Base-by-base conservation (phyloP, 2,113 vertebrate species). In the Marmota flaviventris region DNA sequence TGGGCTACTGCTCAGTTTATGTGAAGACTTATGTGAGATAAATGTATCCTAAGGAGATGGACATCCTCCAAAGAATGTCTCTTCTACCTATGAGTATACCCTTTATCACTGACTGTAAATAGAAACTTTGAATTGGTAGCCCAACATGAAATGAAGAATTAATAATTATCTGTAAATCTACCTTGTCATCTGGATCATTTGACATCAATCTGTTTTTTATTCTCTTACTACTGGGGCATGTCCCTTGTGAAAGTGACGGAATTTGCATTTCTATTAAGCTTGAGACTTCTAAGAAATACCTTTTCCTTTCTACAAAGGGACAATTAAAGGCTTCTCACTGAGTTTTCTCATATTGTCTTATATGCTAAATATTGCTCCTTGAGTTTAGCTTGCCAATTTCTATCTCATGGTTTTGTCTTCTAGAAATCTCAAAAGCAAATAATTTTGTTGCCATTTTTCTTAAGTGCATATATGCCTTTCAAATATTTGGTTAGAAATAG, bases 401-500 rank as follows among this genome's bases (percentile, higher is more conserved):
- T 65, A 32, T 79, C 39, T 94, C 87, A 83, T 5, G 4, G 53
- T 86, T 95, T 93, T 93, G 32, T 92, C 84, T 96, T 94, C 82
- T 78, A 85, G 97, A 97, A 94, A 84, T 67, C 34, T 29, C 53
- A 69, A 98, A 96, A 3, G 13, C 89, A 90, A 95, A 88, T 97
- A 97, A 96, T 75, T 96, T 53, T 93, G 86, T 83, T 97, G 81
- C 92, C 63, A 63, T 84, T 78, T 89, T 98, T 96, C 89, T 79
- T 70, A 95, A 96, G 45, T 92, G 95, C 22, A 16, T 87, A 51
- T 89, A 48, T 78, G 84, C 95, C 92, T 98, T 96, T 95, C 97
- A 98, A 98, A 98, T 98, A 97, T 98, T 98, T 98, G 97, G 94
- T 97, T 95, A 96, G 84, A 96, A 98, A 94, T 81, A 96, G 92